A percentile compares a stretch with the other conserved stretches of the same genome.
Conservation (phyloP, 30 jellyfish, hydroid and myxozoan species). For the Euphysa ruthae region DNA sequence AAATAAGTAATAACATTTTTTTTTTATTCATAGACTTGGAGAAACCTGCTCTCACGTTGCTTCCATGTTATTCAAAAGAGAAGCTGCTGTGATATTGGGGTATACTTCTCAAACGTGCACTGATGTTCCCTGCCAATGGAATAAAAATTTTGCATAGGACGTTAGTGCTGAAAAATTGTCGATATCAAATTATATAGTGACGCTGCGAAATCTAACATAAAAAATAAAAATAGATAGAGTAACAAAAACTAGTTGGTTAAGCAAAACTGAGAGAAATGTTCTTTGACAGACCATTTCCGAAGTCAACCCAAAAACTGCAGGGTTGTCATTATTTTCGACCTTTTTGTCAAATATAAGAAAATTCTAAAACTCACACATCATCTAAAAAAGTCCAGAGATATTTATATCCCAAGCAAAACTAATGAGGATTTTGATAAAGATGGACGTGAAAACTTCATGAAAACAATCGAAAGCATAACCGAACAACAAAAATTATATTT, state of each 20-base stretch:
- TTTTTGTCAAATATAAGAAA: background rate
- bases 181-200: no score
- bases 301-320: background rate
- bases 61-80: conserved; percentile 24
- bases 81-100: conserved; percentile 36
- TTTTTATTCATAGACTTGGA: conserved; percentile 22
- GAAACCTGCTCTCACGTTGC: conserved; percentile 52
- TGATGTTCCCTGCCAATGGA: conserved; percentile 37
- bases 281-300: background rate
- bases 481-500: background rate
- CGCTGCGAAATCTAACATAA: no score
- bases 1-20: no score
- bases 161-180: no score
- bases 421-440: no score
- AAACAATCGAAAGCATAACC: background rate
- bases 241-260: no score
- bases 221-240: no score
- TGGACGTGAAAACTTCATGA: background rate
- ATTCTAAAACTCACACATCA: no score
- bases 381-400: no score
- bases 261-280: background rate
- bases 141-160: conserved; percentile 26
- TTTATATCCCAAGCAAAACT: no score
- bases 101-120: conserved; percentile 14
- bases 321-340: background rate